Conservation (phyloP, 2,888 invertebrate genomes). For the Diaprepes abbreviatus region DNA sequence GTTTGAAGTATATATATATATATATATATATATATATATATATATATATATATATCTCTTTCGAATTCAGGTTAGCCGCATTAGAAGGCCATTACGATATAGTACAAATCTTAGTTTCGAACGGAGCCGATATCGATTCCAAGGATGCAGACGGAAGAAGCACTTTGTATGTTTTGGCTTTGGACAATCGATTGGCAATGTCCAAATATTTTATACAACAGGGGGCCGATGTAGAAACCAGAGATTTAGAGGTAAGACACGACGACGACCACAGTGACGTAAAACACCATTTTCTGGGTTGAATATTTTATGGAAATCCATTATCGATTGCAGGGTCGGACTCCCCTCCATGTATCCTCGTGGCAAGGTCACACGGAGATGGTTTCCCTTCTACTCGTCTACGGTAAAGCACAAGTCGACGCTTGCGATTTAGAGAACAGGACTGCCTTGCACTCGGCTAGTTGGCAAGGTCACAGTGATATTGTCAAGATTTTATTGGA, state of each 20-base stretch:
- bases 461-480: constrained; percentile 93
- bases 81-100: constrained; percentile 88
- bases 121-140: constrained; percentile 88
- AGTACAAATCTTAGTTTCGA: constrained; percentile 77
- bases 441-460: constrained; percentile 93
- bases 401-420: constrained; percentile 88
- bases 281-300: no score
- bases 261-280: no score
- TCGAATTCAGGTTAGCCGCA: constrained; percentile 78
- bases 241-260: constrained; percentile 87
- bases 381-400: constrained; percentile 85
- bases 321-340: constrained; percentile 79
- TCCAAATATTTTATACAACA: constrained; percentile 84
- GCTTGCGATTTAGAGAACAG: constrained; percentile 89
- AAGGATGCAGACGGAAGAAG: constrained; percentile 94
- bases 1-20: no score
- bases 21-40: no score
- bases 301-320: no score
- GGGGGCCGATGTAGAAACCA: constrained; percentile 87
- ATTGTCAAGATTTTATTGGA: constrained; percentile 86
- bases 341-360: constrained; percentile 89
- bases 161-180: constrained; percentile 90
- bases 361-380: constrained; percentile 97
- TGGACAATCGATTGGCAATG: constrained; percentile 89
- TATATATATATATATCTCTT: no score